Conservation (phyloP, 1,140 invertebrate genomes). For the Pseudomyrmex flavicornis region DNA sequence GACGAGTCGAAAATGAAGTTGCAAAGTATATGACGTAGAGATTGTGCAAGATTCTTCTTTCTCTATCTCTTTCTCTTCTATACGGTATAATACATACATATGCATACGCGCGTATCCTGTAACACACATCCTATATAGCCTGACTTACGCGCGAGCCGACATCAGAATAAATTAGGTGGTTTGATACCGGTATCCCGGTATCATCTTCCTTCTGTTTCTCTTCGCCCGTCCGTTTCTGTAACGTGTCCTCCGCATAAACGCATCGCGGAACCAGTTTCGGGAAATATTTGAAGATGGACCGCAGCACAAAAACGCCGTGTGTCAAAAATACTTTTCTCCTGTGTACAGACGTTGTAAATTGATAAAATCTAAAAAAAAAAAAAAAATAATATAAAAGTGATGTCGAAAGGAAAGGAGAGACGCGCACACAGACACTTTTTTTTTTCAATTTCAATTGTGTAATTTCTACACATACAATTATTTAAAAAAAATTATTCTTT, state of each 20-base stretch:
- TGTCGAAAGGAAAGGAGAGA: too few relatives aligned
- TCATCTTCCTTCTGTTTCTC: conserved; percentile 9
- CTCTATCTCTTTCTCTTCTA: neutral
- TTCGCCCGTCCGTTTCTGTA: conserved; percentile 13
- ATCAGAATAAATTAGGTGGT: conserved; percentile 38
- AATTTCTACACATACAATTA: too few relatives aligned
- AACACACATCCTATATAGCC: neutral
- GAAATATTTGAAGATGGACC: conserved; percentile 19
- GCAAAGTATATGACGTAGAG: conserved; percentile 18
- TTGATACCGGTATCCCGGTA: conserved; percentile 26
- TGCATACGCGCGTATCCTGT: too few relatives aligned
- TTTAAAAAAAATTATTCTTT: too few relatives aligned
- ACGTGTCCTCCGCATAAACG: neutral
- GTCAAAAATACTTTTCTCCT: too few relatives aligned
- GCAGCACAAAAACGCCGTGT: neutral
- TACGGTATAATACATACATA: too few relatives aligned
- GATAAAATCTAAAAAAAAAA: too few relatives aligned
- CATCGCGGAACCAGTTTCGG: conserved; percentile 38
- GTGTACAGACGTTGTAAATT: too few relatives aligned
- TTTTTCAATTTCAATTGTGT: too few relatives aligned
- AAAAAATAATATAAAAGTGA: too few relatives aligned
- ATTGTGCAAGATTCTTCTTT: conserved; percentile 42
- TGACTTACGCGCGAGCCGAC: conserved; percentile 3
- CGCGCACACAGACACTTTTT: too few relatives aligned
- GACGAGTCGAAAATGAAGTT: conserved; percentile 23